phyloP scores from a whole-genome alignment of 2,888 invertebrate genomes.

The Euclidia mi region DNA sequence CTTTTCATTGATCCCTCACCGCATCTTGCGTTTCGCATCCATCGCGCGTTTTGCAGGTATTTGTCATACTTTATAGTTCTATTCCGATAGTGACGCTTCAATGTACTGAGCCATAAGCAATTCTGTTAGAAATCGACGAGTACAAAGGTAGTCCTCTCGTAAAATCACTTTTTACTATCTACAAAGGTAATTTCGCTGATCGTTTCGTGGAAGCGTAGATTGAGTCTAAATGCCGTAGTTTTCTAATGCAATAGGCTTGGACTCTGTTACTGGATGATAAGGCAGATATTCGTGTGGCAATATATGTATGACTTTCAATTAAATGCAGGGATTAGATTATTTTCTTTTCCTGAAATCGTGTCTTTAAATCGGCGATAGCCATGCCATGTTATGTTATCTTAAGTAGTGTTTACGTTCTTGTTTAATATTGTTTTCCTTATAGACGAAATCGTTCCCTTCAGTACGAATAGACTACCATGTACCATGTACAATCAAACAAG shows the following conservation, averaged over 20 bases:
- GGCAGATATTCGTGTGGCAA: constrained; percentile 15
- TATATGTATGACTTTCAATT: constrained; percentile 38
- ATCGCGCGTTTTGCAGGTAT: constrained; percentile 31
- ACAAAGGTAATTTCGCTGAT: constrained; percentile 53
- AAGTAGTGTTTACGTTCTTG: background rate
- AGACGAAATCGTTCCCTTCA: too few relatives aligned
- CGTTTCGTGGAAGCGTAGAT: constrained; percentile 50
- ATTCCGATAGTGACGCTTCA: constrained; percentile 32
- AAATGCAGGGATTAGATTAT: constrained; percentile 34
- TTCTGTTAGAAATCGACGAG: constrained; percentile 33
- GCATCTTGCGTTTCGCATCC: constrained; percentile 28
- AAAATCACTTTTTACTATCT: constrained; percentile 60
- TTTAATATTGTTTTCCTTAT: background rate
- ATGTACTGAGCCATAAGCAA: constrained; percentile 32
- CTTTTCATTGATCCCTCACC: constrained; percentile 18
- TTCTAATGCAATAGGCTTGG: constrained; percentile 13
- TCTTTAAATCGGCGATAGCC: constrained; percentile 34
- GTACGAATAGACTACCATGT: too few relatives aligned
- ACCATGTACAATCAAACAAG: too few relatives aligned
- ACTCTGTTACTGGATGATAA: constrained; percentile 16
- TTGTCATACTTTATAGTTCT: constrained; percentile 12
- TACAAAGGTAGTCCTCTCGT: constrained; percentile 46
- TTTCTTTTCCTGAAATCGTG: constrained; percentile 28
- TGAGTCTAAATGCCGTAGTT: constrained; percentile 42
- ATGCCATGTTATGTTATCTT: constrained; percentile 19